Percentiles rank a stretch among this genome's conserved stretches.
Conservation (phyloP, 2,888 invertebrate genomes). For the Platycheirus albimanus region DNA sequence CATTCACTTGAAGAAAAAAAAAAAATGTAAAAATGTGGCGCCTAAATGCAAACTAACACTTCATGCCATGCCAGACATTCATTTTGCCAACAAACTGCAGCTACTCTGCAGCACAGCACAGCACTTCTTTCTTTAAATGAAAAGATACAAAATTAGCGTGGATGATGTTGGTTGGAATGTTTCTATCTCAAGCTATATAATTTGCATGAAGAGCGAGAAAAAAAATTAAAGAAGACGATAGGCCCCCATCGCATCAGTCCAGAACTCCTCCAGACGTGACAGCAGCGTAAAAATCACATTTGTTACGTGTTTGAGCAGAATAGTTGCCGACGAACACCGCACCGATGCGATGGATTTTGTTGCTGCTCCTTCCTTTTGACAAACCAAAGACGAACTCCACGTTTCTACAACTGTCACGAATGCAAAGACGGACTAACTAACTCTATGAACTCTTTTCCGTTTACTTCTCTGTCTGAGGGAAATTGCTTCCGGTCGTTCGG, state of each 20-base stretch:
- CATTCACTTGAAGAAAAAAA: constrained; percentile 27
- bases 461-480: constrained; percentile 55
- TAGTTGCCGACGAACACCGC: constrained; percentile 12
- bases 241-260: constrained; percentile 20
- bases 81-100: constrained; percentile 1
- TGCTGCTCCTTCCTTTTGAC: constrained; percentile 50
- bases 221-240: background rate
- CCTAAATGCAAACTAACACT: constrained; percentile 68
- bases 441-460: constrained; percentile 54
- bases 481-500: constrained; percentile 64
- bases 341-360: background rate
- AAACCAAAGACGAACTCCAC: constrained; percentile 17
- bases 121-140: background rate
- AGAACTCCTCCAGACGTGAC: constrained; percentile 21
- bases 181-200: constrained; percentile 14
- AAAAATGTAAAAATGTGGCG: constrained; percentile 54
- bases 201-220: constrained; percentile 35
- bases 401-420: constrained; percentile 42
- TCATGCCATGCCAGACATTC: constrained; percentile 50
- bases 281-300: constrained; percentile 61
- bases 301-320: constrained; percentile 50
- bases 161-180: constrained; percentile 36
- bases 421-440: constrained; percentile 30
- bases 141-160: constrained; percentile 44
- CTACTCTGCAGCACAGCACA: background rate